Percentiles rank a stretch among this genome's conserved stretches.
These are phyloP conservation scores for Dicyrtoma fusca DNA, from an alignment of 2,888 invertebrate genomes.

Conservation along the genomic window DNA sequence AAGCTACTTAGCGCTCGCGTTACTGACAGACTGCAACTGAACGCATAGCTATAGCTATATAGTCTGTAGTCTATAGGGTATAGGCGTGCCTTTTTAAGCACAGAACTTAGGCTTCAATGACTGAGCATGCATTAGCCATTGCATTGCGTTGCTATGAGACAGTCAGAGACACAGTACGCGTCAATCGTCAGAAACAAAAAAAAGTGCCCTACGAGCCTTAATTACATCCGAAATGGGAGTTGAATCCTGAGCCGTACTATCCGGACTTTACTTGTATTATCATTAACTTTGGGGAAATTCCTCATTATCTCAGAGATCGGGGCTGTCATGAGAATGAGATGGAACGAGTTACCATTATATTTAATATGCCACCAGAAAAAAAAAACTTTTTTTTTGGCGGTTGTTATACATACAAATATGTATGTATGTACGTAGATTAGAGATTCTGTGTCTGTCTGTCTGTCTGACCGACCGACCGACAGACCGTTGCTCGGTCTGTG, in stretches of 20 bases:
- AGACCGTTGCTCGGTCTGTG: too few relatives aligned
- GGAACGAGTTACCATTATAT: background rate
- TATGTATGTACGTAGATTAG: too few relatives aligned
- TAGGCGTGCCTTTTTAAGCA: too few relatives aligned
- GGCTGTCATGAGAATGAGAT: background rate
- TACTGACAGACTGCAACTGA: too few relatives aligned
- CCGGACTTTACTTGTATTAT: background rate
- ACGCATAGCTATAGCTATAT: too few relatives aligned
- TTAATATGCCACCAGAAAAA: slow-evolving; percentile 1
- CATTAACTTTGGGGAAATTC: slow-evolving; percentile 27
- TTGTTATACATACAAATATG: too few relatives aligned
- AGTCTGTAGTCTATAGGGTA: too few relatives aligned
- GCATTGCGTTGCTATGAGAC: too few relatives aligned
- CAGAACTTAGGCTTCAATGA: too few relatives aligned
- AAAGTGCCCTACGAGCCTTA: slow-evolving; percentile 37
- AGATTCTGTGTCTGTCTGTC: too few relatives aligned
- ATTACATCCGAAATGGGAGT: slow-evolving; percentile 33
- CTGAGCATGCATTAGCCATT: background rate
- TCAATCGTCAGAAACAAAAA: slow-evolving; percentile 9
- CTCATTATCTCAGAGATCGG: slow-evolving; percentile 28
- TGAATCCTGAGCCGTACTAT: background rate
- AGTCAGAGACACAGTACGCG: background rate
- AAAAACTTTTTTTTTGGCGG: slow-evolving; percentile 6
- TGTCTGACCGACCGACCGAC: too few relatives aligned
- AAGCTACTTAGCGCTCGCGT: too few relatives aligned